phyloP scores from a whole-genome alignment of 2,888 invertebrate species.

The Drosophila fulvimacula region DNA sequence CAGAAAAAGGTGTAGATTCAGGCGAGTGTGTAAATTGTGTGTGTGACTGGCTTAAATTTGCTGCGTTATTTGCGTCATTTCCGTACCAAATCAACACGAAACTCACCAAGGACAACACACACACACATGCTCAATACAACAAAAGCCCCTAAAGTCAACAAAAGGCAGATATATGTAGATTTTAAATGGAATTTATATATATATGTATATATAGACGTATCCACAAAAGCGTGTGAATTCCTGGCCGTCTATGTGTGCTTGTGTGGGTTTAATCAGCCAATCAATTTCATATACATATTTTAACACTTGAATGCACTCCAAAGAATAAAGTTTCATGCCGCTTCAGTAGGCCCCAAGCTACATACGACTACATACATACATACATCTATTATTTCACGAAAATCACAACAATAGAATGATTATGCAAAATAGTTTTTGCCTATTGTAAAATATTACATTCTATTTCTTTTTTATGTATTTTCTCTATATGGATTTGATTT shows the following conservation, averaged over 20 bases:
- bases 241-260: slow-evolving; percentile 2
- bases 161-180: slow-evolving; percentile 29
- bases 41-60: slow-evolving; percentile 71
- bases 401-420: slow-evolving; percentile 35
- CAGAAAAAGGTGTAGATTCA: slow-evolving; percentile 52
- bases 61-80: slow-evolving; percentile 78
- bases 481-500: background rate
- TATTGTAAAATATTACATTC: slow-evolving; percentile 2
- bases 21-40: slow-evolving; percentile 37
- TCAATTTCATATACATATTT: slow-evolving; percentile 73
- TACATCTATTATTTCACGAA: slow-evolving; percentile 29
- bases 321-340: slow-evolving; percentile 57
- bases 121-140: slow-evolving; percentile 22
- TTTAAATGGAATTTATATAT: slow-evolving; percentile 43
- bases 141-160: slow-evolving; percentile 39
- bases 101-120: slow-evolving; percentile 53
- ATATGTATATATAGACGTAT: slow-evolving; percentile 20
- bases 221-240: slow-evolving; percentile 27
- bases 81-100: slow-evolving; percentile 72
- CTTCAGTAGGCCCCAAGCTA: slow-evolving; percentile 31
- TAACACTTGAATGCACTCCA: slow-evolving; percentile 61
- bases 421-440: slow-evolving; percentile 43
- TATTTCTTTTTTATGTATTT: background rate
- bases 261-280: slow-evolving; percentile 68
- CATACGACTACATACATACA: slow-evolving; percentile 5